These are phyloP conservation scores for Paradoxurus hermaphroditus DNA, from an alignment of 2,113 vertebrate species.

Conservation along the genomic window DNA sequence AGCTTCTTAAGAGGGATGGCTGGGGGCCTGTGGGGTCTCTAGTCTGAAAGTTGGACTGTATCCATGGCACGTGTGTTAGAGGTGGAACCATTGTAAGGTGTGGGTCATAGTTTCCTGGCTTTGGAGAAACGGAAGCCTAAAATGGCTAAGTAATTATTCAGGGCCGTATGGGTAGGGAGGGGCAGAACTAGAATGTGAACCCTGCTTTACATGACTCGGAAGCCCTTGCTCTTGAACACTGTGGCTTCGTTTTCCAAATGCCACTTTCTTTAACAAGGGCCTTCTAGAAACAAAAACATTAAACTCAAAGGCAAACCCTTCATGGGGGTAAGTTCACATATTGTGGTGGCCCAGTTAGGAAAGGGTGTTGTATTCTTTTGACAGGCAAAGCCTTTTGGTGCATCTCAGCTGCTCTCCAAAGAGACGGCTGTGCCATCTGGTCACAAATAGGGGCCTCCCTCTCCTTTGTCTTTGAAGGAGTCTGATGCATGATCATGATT, in stretches of 20 bases:
- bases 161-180: fast-evolving
- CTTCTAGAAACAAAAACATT: background rate
- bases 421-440: background rate
- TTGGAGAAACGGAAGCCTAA: background rate
- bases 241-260: background rate
- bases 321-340: fast-evolving
- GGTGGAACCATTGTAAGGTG: background rate
- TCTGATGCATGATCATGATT: background rate
- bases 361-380: background rate
- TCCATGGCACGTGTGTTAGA: background rate
- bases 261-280: background rate
- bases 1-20: background rate
- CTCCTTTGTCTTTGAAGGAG: background rate
- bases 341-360: background rate
- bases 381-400: background rate
- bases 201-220: background rate
- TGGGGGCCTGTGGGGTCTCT: background rate
- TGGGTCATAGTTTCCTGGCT: background rate
- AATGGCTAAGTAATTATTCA: background rate
- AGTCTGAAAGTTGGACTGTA: background rate
- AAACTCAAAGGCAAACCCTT: background rate
- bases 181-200: background rate
- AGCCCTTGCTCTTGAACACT: background rate
- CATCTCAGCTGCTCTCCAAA: background rate
- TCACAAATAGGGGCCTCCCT: background rate